phyloP scores from a whole-genome alignment of 2,113 vertebrate species.

The Callionymus lyra region DNA sequence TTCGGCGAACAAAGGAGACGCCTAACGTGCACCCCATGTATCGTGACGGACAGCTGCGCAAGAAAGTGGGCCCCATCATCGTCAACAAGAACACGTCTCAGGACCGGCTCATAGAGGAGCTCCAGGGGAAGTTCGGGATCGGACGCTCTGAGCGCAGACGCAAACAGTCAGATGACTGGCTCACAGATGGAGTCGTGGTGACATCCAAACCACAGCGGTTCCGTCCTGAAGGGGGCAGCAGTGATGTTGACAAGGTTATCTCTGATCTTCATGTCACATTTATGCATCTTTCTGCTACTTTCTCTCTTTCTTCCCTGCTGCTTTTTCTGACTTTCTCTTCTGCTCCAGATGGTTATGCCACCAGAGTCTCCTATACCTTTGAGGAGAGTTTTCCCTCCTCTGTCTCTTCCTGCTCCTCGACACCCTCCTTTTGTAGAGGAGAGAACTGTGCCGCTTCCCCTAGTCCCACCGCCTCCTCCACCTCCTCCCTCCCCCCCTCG shows the following conservation, averaged over 20 bases:
- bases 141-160: conserved; percentile 62
- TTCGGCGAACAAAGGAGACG: conserved; percentile 90
- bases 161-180: conserved; percentile 76
- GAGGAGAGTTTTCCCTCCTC: conserved; percentile 73
- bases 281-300: conserved; percentile 12
- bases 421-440: conserved; percentile 49
- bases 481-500: conserved; percentile 48
- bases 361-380: conserved; percentile 76
- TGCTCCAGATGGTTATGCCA: conserved; percentile 80
- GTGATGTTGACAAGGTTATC: conserved; percentile 79
- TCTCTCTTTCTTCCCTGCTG: conserved; percentile 25
- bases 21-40: conserved; percentile 89
- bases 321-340: conserved; percentile 30
- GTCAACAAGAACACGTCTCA: conserved; percentile 85
- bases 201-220: conserved; percentile 75
- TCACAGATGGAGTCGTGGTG: conserved; percentile 79
- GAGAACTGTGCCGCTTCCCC: conserved; percentile 24
- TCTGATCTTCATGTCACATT: not conserved
- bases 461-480: conserved; percentile 44
- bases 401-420: conserved; percentile 56
- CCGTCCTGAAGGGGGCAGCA: conserved; percentile 55
- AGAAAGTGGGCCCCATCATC: conserved; percentile 79
- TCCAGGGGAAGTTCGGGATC: conserved; percentile 87
- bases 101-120: conserved; percentile 83
- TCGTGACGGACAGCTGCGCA: conserved; percentile 79